Evolutionary conservation across 1,140 invertebrate genomes (phyloP), one percentile per base, ranked within the genome.

Genomic region (Pseudomyrmex concolor): DNA sequence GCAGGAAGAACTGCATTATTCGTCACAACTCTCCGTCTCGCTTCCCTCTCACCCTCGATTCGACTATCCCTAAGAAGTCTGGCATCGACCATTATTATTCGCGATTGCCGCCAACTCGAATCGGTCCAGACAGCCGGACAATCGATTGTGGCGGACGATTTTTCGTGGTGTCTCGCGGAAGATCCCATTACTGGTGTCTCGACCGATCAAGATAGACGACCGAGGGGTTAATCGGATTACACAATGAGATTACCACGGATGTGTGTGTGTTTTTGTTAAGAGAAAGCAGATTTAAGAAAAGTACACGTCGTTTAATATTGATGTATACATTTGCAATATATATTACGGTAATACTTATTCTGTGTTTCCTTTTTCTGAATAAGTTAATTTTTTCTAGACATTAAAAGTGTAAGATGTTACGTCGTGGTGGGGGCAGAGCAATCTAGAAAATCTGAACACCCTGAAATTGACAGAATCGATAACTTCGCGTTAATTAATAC

Each of bases 401-500:
- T 34, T 34, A 34, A 34, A 34, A 34, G 34, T 50, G 19, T 76
- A 34, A 77, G 45, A 76, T 7, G 25, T 78, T 55, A 48, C n/a
- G 60, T 62, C n/a, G 60, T 62, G 48, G 59, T 9, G 9, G 7
- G 7, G 0, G 4, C 15, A 34, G 43, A 70, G 68, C 63, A 74
- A 72, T 74, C 70, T 34, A 54, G 60, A 68, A 87, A 86, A 82
- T 87, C 59, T 12, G 55, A 60, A 78, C 66, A 19, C 13, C 19
- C 13, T 25, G n/a, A 70, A 50, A 80, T 70, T 70, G 66, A 80
- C 74, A 67, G 34, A 51, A 19, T 22, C 86, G 67, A 83, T 86
- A 83, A 84, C 70, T 57, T 68, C 17, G 55, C 85, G 72, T 84
- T 87, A 86, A 66, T 87, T 87, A 84, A 83, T 73, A 8, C 13